Base-by-base conservation (phyloP, 2,888 invertebrate genomes). In the Drosophila siamana region DNA sequence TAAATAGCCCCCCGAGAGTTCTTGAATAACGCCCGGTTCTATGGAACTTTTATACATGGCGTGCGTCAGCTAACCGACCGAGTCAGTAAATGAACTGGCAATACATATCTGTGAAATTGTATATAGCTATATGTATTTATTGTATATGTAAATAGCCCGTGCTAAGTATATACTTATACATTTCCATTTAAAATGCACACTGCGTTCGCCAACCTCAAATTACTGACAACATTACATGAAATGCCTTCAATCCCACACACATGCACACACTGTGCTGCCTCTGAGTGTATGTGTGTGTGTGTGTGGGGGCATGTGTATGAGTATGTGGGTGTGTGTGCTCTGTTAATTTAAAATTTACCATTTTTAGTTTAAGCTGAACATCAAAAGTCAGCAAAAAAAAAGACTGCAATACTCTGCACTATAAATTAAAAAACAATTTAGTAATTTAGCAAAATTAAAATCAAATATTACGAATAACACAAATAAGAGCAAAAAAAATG, bases 181-280 rank as follows among this genome's bases (percentile, higher is more conserved):
- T 69, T 71, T 74, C 56, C 73, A 77, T 83, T 88, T 77, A 57
- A 86, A 77, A 86, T 86, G 74, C 86, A 70, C 69, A 61, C 65
- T 68, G 86, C 78, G 88, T 82, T 68, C 61, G 65, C 59, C 86
- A 80, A 80, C 80, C 74, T 80, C 86, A 83, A 88, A 83, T 83
- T 83, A 83, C 86, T 72, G 78, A 74, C 69, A 64, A 84, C 71
- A 74, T 86, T 86, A 86, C 72, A 83, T 80, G 65, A 74, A 71
- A 86, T 70, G 50, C 52, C 59, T 51, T 40, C 63, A 69, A 67
- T 71, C 40, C 55, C 69, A 55, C 40, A 68, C 55, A 55, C 59
- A 64, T 2, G 28, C 33, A 50, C 52, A 50, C 41, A 46, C 13
- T 47, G n/a, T 2, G 33, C 51, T 28, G 46, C 19, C 8, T 64